phyloP scores from a whole-genome alignment of 2,113 vertebrate genomes.

The Petaurus breviceps region DNA sequence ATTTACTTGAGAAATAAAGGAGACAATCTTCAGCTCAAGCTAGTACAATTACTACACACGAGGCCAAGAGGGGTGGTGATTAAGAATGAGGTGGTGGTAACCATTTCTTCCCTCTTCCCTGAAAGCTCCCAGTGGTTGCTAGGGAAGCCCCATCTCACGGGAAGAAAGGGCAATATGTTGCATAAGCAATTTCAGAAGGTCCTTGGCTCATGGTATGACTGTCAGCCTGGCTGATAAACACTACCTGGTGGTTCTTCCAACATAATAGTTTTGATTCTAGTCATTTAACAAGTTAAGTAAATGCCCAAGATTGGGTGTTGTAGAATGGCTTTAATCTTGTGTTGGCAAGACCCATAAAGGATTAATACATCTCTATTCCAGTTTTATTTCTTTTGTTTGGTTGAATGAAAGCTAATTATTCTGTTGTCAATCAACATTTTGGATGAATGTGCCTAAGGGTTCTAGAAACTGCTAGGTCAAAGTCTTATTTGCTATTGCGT shows the following conservation, averaged over 20 bases:
- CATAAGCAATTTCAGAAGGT: background rate
- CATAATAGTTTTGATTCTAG: background rate
- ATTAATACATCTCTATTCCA: background rate
- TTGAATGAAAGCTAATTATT: background rate
- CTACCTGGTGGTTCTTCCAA: background rate
- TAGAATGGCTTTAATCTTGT: background rate
- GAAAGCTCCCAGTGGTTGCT: background rate
- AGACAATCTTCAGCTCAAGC: background rate
- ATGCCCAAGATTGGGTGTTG: background rate
- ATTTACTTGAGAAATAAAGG: background rate
- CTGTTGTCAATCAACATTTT: background rate
- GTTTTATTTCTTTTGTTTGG: background rate
- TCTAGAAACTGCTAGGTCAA: background rate
- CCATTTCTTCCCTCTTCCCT: background rate
- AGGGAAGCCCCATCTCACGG: background rate
- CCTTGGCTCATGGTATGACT: background rate
- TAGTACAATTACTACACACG: background rate
- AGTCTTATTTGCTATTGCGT: background rate
- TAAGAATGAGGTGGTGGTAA: background rate
- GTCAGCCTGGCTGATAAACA: background rate
- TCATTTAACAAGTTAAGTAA: background rate
- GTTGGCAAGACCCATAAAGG: background rate
- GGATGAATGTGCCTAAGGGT: background rate
- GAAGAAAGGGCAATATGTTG: background rate
- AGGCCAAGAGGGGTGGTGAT: background rate